Evolutionary conservation across 2,888 invertebrate genomes (phyloP).

Genomic region (Philonicus albiceps): DNA sequence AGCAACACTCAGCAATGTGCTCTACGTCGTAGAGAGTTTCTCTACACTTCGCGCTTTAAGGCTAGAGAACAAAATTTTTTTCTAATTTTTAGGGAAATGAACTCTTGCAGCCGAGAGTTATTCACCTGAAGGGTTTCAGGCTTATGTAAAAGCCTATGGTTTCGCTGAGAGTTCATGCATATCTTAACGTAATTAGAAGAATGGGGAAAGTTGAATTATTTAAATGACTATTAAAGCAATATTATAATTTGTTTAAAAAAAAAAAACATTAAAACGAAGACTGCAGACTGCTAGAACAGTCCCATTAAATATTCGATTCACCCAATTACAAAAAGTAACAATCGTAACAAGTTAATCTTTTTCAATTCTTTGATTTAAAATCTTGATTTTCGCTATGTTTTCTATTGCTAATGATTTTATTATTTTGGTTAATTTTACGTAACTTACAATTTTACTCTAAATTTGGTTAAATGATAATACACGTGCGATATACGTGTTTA

Average conservation of each 20-base stretch:
- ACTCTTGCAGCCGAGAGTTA: background rate
- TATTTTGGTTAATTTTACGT: too few species aligned
- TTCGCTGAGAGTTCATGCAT: background rate
- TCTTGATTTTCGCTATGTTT: too few species aligned
- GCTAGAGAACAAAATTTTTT: background rate
- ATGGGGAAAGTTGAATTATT: background rate
- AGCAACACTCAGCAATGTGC: background rate
- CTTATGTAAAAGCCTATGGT: background rate
- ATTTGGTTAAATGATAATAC: too few species aligned
- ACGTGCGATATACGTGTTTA: too few species aligned
- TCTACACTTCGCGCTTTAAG: background rate
- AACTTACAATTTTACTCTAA: too few species aligned
- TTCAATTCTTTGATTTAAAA: too few species aligned
- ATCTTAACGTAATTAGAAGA: background rate
- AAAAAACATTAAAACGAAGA: background rate
- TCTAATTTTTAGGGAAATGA: constrained; percentile 19
- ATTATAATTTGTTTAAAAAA: background rate
- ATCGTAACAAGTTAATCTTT: too few species aligned
- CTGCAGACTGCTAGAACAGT: too few species aligned
- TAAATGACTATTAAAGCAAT: background rate
- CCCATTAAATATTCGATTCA: too few species aligned
- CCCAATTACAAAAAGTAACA: too few species aligned
- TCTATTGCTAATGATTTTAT: too few species aligned
- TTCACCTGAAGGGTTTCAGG: constrained; percentile 1
- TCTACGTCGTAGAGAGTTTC: background rate